A percentile compares a stretch with the other conserved stretches of the same genome.
These are phyloP conservation scores for Urechis unicinctus DNA, from an alignment of 2,888 invertebrate species.

Conservation along the genomic window DNA sequence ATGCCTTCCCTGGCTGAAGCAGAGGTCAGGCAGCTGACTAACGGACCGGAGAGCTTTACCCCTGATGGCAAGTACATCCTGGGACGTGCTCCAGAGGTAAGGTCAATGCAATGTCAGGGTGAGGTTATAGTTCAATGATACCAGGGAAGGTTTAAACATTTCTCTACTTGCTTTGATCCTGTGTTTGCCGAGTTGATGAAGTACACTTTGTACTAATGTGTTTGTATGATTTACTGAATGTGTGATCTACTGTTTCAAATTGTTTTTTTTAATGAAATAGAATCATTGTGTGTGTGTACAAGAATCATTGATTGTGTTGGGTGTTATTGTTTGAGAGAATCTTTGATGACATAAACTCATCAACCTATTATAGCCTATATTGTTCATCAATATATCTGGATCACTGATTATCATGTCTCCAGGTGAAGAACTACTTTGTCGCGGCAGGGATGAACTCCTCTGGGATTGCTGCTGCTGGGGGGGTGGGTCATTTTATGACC, in stretches of 20 bases:
- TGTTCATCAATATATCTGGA: no score
- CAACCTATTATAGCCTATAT: background rate
- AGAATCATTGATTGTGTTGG: no score
- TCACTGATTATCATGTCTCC: constrained; percentile 5
- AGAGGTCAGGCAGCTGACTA: constrained; percentile 72
- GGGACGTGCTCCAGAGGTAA: constrained; percentile 86
- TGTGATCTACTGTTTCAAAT: no score
- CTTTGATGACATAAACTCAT: background rate
- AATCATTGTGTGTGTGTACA: no score
- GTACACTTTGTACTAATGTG: no score
- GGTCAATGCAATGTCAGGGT: constrained; percentile 5
- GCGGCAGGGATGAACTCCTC: constrained; percentile 95
- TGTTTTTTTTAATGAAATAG: no score
- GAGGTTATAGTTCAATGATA: background rate
- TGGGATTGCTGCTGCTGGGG: constrained; percentile 91
- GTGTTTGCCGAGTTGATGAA: no score
- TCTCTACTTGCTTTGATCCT: no score
- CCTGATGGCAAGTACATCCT: constrained; percentile 95
- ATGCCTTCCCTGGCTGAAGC: constrained; percentile 73
- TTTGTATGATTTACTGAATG: no score
- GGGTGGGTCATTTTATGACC: constrained; percentile 83
- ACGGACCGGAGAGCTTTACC: constrained; percentile 90
- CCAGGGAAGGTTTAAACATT: no score
- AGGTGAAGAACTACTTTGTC: constrained; percentile 82
- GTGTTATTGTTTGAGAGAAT: no score